Evolutionary conservation across 2,797 vertebrate genomes (phyloP).

Genomic region (Crocodylus rhombifer): DNA sequence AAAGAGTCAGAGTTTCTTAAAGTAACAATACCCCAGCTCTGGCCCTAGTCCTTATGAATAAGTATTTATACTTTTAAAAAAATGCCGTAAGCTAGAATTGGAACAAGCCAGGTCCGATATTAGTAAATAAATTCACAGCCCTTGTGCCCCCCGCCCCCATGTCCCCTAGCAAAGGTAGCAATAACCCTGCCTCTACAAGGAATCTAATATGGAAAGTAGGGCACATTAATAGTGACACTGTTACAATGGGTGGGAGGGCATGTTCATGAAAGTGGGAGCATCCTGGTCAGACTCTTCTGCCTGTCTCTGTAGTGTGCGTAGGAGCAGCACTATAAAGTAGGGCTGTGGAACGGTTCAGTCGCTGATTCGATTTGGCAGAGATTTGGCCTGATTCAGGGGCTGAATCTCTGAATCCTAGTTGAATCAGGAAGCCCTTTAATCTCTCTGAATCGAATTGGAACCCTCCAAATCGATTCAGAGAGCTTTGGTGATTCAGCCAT

Average conservation of each 20-base stretch:
- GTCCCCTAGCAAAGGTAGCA: not conserved
- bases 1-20: constrained; percentile 60
- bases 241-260: not conserved
- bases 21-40: constrained; percentile 45
- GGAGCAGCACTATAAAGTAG: too few relatives aligned
- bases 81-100: not conserved
- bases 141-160: not conserved
- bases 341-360: too few relatives aligned
- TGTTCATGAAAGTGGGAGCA: not conserved
- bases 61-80: not conserved
- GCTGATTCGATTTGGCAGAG: too few relatives aligned
- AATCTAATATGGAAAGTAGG: not conserved
- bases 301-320: too few relatives aligned
- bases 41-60: constrained; percentile 18
- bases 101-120: not conserved
- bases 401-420: too few relatives aligned
- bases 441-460: too few relatives aligned
- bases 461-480: too few relatives aligned
- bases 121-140: not conserved
- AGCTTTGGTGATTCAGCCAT: too few relatives aligned
- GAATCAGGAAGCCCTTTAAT: too few relatives aligned
- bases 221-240: not conserved
- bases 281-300: not conserved
- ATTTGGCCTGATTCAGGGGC: too few relatives aligned
- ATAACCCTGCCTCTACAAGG: not conserved